phyloP scores from a whole-genome alignment of 1,140 invertebrate species.

The Drusus annulatus region DNA sequence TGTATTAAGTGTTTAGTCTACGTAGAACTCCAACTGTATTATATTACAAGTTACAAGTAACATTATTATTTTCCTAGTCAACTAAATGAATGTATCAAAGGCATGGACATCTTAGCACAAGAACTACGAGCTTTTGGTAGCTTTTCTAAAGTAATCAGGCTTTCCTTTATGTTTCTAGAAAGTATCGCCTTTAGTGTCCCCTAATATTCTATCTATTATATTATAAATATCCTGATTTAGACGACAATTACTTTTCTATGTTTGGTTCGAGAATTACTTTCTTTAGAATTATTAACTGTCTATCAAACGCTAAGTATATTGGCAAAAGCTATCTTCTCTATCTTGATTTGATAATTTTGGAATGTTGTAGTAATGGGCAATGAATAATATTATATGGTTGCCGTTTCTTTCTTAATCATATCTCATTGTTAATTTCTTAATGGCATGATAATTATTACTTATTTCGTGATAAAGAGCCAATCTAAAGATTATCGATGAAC shows the following conservation, averaged over 20 bases:
- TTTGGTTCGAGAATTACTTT: neutral
- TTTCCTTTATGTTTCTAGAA: slow-evolving; percentile 35
- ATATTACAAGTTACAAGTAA: no score
- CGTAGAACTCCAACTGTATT: no score
- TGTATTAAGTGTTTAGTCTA: no score
- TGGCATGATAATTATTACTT: neutral
- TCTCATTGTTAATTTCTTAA: neutral
- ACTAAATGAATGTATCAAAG: slow-evolving; percentile 52
- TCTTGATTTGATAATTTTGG: neutral
- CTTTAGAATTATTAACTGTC: no score
- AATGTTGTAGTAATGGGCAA: slow-evolving; percentile 7
- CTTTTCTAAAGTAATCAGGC: slow-evolving; percentile 53
- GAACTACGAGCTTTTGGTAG: slow-evolving; percentile 57
- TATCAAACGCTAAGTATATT: no score
- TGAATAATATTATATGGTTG: neutral
- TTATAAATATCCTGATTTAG: neutral
- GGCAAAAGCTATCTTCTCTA: no score
- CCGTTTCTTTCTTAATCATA: neutral
- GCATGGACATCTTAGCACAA: slow-evolving; percentile 56
- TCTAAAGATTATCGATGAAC: neutral
- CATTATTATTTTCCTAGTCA: slow-evolving; percentile 10
- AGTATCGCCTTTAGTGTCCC: slow-evolving; percentile 5
- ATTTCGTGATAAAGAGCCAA: neutral
- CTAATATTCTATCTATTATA: no score
- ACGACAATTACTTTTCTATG: neutral